A percentile compares a stretch with the other conserved stretches of the same genome.
Evolutionary conservation across 2,888 invertebrate species (phyloP).

Genomic region (Phytoseiulus persimilis): DNA sequence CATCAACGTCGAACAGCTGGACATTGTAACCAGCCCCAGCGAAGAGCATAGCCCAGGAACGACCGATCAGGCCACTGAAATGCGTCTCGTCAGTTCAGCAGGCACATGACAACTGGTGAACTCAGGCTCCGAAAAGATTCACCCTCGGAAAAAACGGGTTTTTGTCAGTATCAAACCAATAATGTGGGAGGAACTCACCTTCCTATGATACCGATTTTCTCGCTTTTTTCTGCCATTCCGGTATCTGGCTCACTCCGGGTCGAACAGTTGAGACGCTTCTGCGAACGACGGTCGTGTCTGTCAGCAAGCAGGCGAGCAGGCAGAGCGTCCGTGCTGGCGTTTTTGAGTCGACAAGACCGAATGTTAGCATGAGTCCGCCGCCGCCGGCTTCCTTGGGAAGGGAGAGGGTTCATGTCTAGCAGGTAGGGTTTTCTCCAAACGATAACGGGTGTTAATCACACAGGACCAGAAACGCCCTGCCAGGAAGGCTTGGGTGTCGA

Average conservation of each 20-base stretch:
- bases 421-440: not conserved
- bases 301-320: not conserved
- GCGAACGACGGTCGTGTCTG: not conserved
- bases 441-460: not conserved
- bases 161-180: too few species aligned
- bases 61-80: constrained; percentile 82
- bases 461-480: not conserved
- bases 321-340: not conserved
- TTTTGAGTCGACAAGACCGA: not conserved
- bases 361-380: not conserved
- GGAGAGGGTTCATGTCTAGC: not conserved
- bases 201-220: not conserved
- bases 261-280: not conserved
- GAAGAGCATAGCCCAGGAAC: constrained; percentile 95
- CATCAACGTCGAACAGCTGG: constrained; percentile 70
- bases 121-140: too few species aligned
- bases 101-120: too few species aligned
- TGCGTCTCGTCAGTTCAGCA: not conserved
- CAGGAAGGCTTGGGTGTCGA: not conserved
- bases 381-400: not conserved
- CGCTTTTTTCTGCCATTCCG: not conserved
- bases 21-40: constrained; percentile 85
- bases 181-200: not conserved
- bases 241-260: not conserved
- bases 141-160: too few species aligned